A percentile compares a stretch with the other conserved stretches of the same genome.
These are phyloP conservation scores for Brenthis daphne DNA, from an alignment of 2,888 invertebrate species.

Conservation along the genomic window DNA sequence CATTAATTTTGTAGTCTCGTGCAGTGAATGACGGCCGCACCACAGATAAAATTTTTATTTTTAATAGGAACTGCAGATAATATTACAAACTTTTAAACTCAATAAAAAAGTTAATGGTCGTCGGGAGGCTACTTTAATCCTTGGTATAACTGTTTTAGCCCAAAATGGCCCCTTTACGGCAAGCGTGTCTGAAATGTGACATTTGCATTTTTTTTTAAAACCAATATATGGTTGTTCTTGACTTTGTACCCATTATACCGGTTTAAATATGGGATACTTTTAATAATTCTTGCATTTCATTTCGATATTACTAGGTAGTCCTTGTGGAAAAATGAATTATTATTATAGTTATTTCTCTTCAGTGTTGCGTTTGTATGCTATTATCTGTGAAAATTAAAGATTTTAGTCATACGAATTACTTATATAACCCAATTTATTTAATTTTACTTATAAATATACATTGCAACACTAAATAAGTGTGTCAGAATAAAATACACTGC, in stretches of 20 bases:
- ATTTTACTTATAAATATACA: not conserved
- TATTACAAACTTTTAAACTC: constrained; percentile 23
- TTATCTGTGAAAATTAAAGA: too few relatives aligned
- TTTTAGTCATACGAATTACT: not conserved
- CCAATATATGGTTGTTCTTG: too few relatives aligned
- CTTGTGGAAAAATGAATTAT: too few relatives aligned
- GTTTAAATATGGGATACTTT: too few relatives aligned
- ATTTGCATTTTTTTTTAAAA: not conserved
- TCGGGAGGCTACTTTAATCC: constrained; percentile 25
- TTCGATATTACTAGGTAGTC: too few relatives aligned
- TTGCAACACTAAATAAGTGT: constrained; percentile 12
- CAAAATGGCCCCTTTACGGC: constrained; percentile 21
- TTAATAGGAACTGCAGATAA: constrained; percentile 9
- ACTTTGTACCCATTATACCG: too few relatives aligned
- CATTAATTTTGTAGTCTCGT: too few relatives aligned
- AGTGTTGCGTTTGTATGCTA: too few relatives aligned
- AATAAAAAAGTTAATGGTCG: constrained; percentile 26
- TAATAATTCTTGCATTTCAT: too few relatives aligned
- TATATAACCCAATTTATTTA: not conserved
- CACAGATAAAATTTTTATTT: constrained; percentile 3
- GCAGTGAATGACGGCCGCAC: not conserved
- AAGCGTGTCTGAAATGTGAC: constrained; percentile 19
- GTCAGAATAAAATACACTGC: constrained; percentile 12
- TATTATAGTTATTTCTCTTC: too few relatives aligned
- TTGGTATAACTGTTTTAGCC: constrained; percentile 20